Base-by-base conservation (phyloP, 1,140 invertebrate genomes). In the Conus ventricosus region DNA sequence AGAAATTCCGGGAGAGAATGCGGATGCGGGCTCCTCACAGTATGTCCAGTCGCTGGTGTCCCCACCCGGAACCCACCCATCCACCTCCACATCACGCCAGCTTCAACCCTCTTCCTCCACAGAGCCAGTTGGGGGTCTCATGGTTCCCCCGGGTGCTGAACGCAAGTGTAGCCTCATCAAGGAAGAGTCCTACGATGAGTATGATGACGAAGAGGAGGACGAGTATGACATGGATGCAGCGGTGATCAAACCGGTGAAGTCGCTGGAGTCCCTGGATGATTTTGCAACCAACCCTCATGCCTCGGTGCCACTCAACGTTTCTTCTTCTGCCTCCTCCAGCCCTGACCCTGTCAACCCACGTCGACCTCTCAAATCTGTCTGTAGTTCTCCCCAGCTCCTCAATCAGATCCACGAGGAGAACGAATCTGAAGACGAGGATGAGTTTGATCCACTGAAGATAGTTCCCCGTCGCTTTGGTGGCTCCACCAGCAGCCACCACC, bases 391-490 rank as follows among this genome's bases (percentile, higher is more conserved):
- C 11, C 96, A 97, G 91, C 91, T 97, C 25, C 94, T 97, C 13
- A 97, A 97, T 93, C 97, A 97, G 93, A 97, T 97, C 84, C 96
- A 96, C 88, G 97, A 97, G 92, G 97, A 97, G 91, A 96, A 96
- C 0, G 96, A 96, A 87, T 94, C 93, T 1, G 94, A 95, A n/a
- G 94, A 93, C 67, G 93, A 92, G 25, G 92, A 94, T 67, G 93
- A 94, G 86, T 91, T 91, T 90, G 92, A 92, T 75, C 92, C 90
- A 25, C 89, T 92, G 84, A 93, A 92, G 91, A 88, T 92, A 84
- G 91, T 89, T 63, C 91, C 91, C 8, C 88, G 87, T 84, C 88
- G 91, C 39, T 89, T 89, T 67, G 83, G 91, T 54, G 88, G 88
- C 51, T 90, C 53, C n/a, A 25, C 55, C 63, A 63, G 71, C 39